A percentile compares a stretch with the other conserved stretches of the same genome.
Evolutionary conservation across 2,113 vertebrate species (phyloP).

Genomic region (Prinia subflava): DNA sequence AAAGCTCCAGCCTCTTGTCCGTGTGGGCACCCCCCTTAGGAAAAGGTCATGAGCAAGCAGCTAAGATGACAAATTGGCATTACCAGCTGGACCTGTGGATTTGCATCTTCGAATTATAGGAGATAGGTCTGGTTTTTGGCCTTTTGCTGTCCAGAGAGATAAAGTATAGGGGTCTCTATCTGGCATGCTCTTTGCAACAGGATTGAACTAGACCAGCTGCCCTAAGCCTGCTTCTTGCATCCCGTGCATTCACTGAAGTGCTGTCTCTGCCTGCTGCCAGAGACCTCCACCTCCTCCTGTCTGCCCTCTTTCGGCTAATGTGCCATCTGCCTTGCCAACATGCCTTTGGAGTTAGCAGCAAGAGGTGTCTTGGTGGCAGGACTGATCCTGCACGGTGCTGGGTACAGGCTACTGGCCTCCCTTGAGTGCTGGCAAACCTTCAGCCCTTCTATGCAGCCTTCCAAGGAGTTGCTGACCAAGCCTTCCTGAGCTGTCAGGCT

Average conservation of each 20-base stretch:
- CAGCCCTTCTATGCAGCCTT: background rate
- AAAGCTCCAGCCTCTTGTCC: background rate
- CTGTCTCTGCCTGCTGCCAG: background rate
- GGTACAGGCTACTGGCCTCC: background rate
- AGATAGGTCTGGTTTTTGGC: background rate
- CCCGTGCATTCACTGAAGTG: fast-evolving
- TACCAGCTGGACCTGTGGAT: background rate
- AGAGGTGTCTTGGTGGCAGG: background rate
- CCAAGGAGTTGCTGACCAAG: background rate
- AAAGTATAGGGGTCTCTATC: background rate
- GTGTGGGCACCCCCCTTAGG: fast-evolving
- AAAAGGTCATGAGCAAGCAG: background rate
- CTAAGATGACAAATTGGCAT: background rate
- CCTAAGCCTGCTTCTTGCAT: background rate
- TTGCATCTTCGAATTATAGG: background rate
- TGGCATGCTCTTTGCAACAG: background rate
- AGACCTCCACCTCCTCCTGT: background rate
- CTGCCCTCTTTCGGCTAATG: background rate
- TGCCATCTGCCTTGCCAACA: background rate
- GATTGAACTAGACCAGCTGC: background rate
- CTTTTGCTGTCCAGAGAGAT: background rate
- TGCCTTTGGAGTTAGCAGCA: background rate
- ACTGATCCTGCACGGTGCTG: background rate
- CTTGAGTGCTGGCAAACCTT: background rate
- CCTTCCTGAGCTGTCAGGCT: no score